Evolutionary conservation across 2,888 invertebrate species (phyloP), one percentile per base, ranked within the genome.

Genomic region (Drosophila monieri): DNA sequence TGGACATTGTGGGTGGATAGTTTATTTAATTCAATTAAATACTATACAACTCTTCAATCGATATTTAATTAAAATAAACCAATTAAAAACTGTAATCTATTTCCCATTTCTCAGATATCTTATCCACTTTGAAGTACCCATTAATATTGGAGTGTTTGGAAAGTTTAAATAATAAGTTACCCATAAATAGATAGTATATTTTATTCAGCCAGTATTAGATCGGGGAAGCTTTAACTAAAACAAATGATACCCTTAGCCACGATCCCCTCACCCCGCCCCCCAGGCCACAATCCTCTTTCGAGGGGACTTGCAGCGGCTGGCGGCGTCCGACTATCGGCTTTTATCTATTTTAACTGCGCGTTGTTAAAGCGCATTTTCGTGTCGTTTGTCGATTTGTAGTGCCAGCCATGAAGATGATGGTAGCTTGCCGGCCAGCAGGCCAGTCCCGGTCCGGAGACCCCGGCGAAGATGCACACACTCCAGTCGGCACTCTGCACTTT

Each of bases 361-460:
- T 81, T 89, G 89, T 89, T 89, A 89, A 90, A 90, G 89, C 89
- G 88, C 89, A 89, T 90, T 90, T 89, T 88, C 89, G 85, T 90
- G 89, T 89, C 88, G 87, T 88, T 89, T 88, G 89, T 89, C 89
- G 88, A 87, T 88, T 89, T 88, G 88, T 88, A 81, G 80, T 83
- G 73, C 85, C 69, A 78, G 51, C 49, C 62, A 68, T 32, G 18
- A 43, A 67, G 61, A 70, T 78, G 85, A 74, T 78, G 81, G 74
- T 74, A 73, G 65, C 72, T 77, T 57, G 67, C 54, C 32, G 18
- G 9, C n/a, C n/a, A n/a, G 14, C n/a, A 4, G 43, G 43, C 27
- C 27, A 1, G 27, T 6, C 27, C 53, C 27, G 15, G 10, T 18
- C n/a, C 6, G 43, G 30, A 39, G 39, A 14, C 15, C 44, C 37